These are phyloP conservation scores for Dolichopus griseipennis DNA, from an alignment of 2,888 invertebrate species.

Conservation along the genomic window DNA sequence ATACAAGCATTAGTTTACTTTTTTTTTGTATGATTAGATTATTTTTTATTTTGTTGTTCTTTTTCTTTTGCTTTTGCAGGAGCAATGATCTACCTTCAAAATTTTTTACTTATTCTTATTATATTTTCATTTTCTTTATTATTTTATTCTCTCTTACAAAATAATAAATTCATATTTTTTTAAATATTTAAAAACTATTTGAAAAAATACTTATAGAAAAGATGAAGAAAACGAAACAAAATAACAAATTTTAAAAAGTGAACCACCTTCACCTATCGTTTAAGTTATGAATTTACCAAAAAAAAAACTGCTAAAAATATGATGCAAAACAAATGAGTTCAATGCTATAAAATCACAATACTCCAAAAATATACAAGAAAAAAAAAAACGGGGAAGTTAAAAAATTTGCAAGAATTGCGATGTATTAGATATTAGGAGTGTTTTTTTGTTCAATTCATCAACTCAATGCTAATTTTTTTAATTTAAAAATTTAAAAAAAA, in stretches of 20 bases:
- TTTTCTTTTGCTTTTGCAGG: neutral
- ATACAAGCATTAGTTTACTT: too few relatives aligned
- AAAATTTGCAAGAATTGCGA: neutral
- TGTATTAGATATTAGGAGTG: neutral
- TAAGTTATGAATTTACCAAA: neutral
- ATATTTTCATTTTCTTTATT: too few relatives aligned
- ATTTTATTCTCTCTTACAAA: too few relatives aligned
- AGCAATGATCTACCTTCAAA: neutral
- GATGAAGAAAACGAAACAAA: too few relatives aligned
- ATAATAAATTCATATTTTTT: too few relatives aligned
- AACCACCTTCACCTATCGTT: constrained; percentile 3
- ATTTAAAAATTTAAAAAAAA: neutral
- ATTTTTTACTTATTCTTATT: neutral
- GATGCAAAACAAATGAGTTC: constrained; percentile 1
- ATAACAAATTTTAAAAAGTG: neutral
- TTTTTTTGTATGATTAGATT: too few relatives aligned
- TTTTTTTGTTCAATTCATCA: too few relatives aligned
- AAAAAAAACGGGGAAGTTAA: neutral
- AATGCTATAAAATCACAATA: neutral
- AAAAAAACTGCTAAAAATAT: neutral
- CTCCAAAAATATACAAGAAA: too few relatives aligned
- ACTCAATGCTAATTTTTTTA: neutral
- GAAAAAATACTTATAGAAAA: too few relatives aligned
- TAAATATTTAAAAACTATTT: too few relatives aligned
- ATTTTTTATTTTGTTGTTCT: too few relatives aligned